These are phyloP conservation scores for Girardinus metallicus DNA, from an alignment of 2,797 vertebrate genomes.

Conservation along the genomic window DNA sequence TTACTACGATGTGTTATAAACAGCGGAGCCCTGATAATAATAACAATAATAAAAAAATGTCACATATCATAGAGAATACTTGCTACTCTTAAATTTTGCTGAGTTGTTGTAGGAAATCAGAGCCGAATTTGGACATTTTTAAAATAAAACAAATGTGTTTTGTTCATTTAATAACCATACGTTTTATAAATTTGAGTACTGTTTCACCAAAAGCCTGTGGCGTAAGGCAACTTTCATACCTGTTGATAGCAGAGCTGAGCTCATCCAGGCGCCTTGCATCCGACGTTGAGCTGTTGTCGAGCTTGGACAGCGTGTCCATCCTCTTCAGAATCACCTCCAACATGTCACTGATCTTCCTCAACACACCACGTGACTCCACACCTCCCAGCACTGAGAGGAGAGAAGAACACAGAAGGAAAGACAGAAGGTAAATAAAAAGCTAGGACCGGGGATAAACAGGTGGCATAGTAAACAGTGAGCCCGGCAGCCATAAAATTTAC, in stretches of 20 bases:
- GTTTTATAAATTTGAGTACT: not conserved
- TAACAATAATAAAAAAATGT: not conserved
- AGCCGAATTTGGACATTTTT: not conserved
- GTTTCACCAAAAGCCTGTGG: not conserved
- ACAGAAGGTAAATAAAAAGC: conserved; percentile 34
- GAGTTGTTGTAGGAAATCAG: not conserved
- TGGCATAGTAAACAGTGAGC: conserved; percentile 20
- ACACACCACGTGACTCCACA: conserved; percentile 89
- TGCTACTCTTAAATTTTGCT: not conserved
- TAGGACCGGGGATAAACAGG: conserved; percentile 13
- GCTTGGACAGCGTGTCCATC: conserved; percentile 89
- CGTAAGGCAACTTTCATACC: conserved; percentile 53
- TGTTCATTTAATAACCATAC: not conserved
- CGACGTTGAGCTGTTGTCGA: conserved; percentile 86
- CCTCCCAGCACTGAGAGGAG: conserved; percentile 84
- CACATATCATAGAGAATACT: not conserved
- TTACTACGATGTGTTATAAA: not conserved
- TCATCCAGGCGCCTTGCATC: conserved; percentile 84
- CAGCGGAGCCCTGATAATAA: not conserved
- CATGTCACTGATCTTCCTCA: conserved; percentile 94
- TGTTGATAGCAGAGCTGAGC: conserved; percentile 84
- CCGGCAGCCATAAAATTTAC: conserved; percentile 30
- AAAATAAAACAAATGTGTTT: not conserved
- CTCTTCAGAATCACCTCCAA: conserved; percentile 92
- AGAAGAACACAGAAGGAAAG: conserved; percentile 24